Evolutionary conservation across 2,888 invertebrate species (phyloP), one percentile per base, ranked within the genome.

Genomic region (Zygaena filipendulae): DNA sequence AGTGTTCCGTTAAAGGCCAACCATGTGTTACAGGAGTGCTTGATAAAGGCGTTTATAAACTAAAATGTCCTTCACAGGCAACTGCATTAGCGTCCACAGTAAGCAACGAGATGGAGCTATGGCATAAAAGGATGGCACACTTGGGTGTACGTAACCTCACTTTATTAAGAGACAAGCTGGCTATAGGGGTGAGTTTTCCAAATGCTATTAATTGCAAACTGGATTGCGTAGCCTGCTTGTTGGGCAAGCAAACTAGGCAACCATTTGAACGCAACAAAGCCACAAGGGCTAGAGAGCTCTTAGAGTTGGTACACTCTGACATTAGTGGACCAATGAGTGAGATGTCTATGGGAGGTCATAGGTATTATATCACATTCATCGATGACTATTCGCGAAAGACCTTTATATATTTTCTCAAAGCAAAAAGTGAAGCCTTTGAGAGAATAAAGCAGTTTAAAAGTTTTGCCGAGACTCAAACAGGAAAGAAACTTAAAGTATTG

Each of bases 351-450:
- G 31, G 27, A 12, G 34, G 27, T 31, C 12, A 45, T 2, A 42
- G 30, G 24, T 55, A 49, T 35, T 48, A 52, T 31, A 20, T 55
- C 3, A 36, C 41, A n/a, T 53, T 55, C 29, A 35, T 52, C 10
- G 53, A 57, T 29, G 50, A 57, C 28, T 44, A 28, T 23, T 48
- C 21, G 9, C 22, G 35, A 3, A 35, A 31, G 30, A 32, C 32
- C 2, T 33, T 29, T 13, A 26, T 40, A 25, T 52, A 49, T 32
- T 45, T 52, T 34, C 11, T 56, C n/a, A 56, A 47, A 33, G 31
- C 31, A 5, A 59, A 56, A 29, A 38, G 38, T 40, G 48, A 59
- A 35, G 45, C 38, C 4, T 29, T 38, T n/a, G 25, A 34, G 11
- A 23, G 23, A 25, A 37, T 40, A 18, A 32, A 35, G 23, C 28